Conservation (phyloP, 2,888 invertebrate genomes). For the Linnaemya vulpina region DNA sequence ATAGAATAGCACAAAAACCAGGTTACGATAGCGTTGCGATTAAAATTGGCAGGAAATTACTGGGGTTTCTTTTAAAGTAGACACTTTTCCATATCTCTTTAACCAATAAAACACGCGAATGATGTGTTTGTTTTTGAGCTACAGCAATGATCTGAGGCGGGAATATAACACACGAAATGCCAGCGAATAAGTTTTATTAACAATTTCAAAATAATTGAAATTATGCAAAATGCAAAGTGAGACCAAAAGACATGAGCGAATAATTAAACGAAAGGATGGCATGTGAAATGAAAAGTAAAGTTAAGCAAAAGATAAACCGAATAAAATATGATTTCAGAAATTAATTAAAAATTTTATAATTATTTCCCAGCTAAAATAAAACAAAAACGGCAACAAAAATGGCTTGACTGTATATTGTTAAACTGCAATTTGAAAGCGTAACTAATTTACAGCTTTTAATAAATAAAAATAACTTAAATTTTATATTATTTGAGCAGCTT, state of each 20-base stretch:
- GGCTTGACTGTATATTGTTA: slow-evolving; percentile 42
- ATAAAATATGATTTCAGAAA: slow-evolving; percentile 41
- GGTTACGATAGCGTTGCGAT: no score
- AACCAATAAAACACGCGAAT: no score
- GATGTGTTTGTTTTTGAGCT: no score
- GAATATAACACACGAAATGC: no score
- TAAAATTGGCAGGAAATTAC: no score
- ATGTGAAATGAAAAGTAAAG: slow-evolving; percentile 27
- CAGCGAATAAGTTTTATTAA: no score
- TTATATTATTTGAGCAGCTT: not conserved
- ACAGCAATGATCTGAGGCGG: no score
- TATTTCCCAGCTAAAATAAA: slow-evolving; percentile 9
- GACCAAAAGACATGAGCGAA: not conserved
- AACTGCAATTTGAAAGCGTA: slow-evolving; percentile 52
- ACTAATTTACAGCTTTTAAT: slow-evolving; percentile 25
- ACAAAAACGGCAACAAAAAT: slow-evolving; percentile 13
- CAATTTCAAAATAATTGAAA: slow-evolving; percentile 55
- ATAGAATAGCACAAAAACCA: no score
- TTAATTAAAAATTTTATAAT: not conserved
- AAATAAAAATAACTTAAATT: slow-evolving; percentile 4
- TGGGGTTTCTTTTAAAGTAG: no score
- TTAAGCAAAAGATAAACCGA: slow-evolving; percentile 45
- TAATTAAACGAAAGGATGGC: not conserved
- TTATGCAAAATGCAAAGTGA: slow-evolving; percentile 52
- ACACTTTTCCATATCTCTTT: no score